Evolutionary conservation across 2,113 vertebrate genomes (phyloP).

Genomic region (Sceloporus tristichus): DNA sequence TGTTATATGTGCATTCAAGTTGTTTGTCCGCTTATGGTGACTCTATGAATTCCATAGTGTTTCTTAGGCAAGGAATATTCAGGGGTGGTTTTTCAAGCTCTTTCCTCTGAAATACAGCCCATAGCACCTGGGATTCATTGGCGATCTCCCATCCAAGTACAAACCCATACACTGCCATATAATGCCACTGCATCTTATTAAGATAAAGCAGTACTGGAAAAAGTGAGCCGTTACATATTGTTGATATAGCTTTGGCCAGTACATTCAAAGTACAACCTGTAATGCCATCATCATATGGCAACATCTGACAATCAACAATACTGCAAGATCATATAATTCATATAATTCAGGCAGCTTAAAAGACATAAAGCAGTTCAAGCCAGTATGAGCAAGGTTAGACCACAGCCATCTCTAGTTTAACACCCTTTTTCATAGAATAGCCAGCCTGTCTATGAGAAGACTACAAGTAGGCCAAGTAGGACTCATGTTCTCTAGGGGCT

Average conservation of each 20-base stretch:
- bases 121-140: no score
- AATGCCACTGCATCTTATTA: neutral
- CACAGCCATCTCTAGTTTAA: neutral
- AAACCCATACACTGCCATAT: neutral
- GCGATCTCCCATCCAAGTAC: no score
- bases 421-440: no score
- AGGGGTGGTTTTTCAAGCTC: no score
- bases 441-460: neutral
- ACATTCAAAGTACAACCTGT: neutral
- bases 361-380: neutral
- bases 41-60: no score
- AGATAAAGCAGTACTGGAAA: neutral
- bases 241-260: neutral
- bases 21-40: no score
- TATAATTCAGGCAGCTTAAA: neutral
- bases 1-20: no score
- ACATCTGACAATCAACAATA: neutral
- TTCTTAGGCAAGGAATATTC: no score
- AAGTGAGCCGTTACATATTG: neutral
- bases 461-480: neutral
- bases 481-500: neutral
- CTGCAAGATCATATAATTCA: neutral
- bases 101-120: no score
- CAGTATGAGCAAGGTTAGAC: neutral
- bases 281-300: neutral